Evolutionary conservation across 2,797 vertebrate genomes (phyloP).

Genomic region (Trichosurus vulpecula): DNA sequence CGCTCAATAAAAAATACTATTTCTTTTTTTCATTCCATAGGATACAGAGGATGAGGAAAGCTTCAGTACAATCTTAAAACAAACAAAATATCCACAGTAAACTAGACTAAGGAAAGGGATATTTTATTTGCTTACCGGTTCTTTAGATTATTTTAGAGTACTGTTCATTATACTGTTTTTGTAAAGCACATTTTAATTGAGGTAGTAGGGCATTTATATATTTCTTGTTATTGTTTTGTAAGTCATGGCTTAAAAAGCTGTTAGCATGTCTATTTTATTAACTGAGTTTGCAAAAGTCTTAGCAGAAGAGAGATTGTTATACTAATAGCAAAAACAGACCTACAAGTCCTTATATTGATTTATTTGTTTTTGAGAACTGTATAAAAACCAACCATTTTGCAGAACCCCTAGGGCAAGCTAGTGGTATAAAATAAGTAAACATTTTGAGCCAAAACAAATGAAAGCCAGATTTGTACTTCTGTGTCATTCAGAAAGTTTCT

Average conservation of each 20-base stretch:
- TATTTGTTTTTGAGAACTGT: conserved; percentile 61
- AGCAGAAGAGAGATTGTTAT: conserved; percentile 41
- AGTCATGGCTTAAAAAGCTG: conserved; percentile 9
- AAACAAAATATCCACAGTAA: neutral
- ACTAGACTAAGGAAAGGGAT: neutral
- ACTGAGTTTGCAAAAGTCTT: conserved; percentile 22
- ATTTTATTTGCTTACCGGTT: neutral
- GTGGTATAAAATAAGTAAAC: conserved; percentile 56
- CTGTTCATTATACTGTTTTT: neutral
- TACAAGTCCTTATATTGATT: conserved; percentile 55
- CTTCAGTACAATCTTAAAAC: neutral
- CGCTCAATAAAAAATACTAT: neutral
- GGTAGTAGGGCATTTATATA: neutral
- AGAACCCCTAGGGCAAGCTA: conserved; percentile 19
- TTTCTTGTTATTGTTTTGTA: neutral
- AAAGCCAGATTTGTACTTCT: conserved; percentile 45
- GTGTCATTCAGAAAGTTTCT: conserved; percentile 55
- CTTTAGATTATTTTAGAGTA: neutral
- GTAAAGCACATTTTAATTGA: conserved; percentile 14
- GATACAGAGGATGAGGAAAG: neutral
- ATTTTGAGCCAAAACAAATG: conserved; percentile 67
- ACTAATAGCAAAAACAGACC: conserved; percentile 47
- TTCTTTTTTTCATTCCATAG: neutral
- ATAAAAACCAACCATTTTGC: conserved; percentile 30
- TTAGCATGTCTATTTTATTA: conserved; percentile 49